phyloP scores from a whole-genome alignment of 2,888 invertebrate genomes.

The Microctonus hyperodae region DNA sequence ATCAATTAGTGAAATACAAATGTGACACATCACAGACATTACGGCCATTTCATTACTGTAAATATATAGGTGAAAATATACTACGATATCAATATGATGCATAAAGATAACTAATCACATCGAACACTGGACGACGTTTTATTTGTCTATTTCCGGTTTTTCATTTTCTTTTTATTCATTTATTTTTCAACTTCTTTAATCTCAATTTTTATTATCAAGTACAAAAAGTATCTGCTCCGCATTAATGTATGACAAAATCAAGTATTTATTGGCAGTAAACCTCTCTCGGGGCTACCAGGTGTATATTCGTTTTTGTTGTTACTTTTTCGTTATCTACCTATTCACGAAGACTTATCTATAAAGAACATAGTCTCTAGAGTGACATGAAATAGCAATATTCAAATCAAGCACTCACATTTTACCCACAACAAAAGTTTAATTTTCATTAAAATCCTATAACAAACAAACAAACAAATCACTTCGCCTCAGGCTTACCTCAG shows the following conservation, averaged over 20 bases:
- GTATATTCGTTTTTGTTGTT: slow-evolving; percentile 21
- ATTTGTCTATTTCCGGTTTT: not conserved
- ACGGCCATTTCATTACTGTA: slow-evolving; percentile 14
- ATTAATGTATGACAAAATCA: slow-evolving; percentile 30
- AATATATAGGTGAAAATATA: slow-evolving; percentile 31
- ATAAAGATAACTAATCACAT: slow-evolving; percentile 23
- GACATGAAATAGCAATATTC: slow-evolving; percentile 59
- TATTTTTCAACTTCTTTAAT: slow-evolving; percentile 15
- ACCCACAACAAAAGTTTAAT: slow-evolving; percentile 58
- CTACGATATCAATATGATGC: slow-evolving; percentile 32
- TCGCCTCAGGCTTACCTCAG: slow-evolving; percentile 56
- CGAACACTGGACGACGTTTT: slow-evolving; percentile 1
- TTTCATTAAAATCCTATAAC: slow-evolving; percentile 59
- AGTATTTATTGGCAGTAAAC: slow-evolving; percentile 37
- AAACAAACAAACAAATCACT: slow-evolving; percentile 57
- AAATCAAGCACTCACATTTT: slow-evolving; percentile 58
- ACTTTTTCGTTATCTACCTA: slow-evolving; percentile 20
- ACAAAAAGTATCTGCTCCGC: slow-evolving; percentile 38
- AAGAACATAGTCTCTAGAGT: slow-evolving; percentile 43
- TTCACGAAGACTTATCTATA: slow-evolving; percentile 36
- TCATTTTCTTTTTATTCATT: not conserved
- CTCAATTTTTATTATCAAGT: slow-evolving; percentile 25
- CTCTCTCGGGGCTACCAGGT: slow-evolving; percentile 32
- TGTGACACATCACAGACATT: slow-evolving; percentile 35
- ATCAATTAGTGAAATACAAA: slow-evolving; percentile 33